phyloP scores from a whole-genome alignment of 1,140 invertebrate species.

The Zaprionus africanus region DNA sequence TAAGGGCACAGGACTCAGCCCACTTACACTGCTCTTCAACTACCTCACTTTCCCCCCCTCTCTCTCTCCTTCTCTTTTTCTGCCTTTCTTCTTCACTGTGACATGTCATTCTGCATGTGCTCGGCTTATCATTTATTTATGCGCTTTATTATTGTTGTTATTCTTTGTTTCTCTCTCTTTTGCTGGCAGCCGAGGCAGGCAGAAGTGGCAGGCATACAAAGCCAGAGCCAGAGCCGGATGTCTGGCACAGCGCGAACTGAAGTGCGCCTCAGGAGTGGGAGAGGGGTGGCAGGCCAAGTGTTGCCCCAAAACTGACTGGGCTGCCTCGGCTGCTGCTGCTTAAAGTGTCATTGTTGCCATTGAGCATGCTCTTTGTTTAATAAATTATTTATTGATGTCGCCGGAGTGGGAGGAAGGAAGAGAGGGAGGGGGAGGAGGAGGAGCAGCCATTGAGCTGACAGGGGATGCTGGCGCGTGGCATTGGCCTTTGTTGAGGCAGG shows the following conservation, averaged over 20 bases:
- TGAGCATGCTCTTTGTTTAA: conserved; percentile 76
- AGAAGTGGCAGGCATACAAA: conserved; percentile 19
- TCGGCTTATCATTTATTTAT: conserved; percentile 77
- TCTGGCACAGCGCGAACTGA: conserved; percentile 44
- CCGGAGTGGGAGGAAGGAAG: background rate
- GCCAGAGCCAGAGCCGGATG: conserved; percentile 37
- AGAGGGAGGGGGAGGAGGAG: background rate
- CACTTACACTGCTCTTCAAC: background rate
- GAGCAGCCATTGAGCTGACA: background rate
- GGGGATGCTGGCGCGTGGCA: conserved; percentile 49
- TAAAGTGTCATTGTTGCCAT: conserved; percentile 77
- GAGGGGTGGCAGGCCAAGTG: conserved; percentile 1
- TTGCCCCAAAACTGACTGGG: conserved; percentile 6
- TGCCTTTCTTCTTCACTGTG: background rate
- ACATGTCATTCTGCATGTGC: conserved; percentile 55
- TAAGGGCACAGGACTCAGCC: conserved; percentile 10
- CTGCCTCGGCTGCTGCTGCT: conserved; percentile 40
- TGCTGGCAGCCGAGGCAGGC: conserved; percentile 1
- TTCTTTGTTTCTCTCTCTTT: conserved; percentile 15
- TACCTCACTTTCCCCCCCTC: too few species aligned
- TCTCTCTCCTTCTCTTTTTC: too few species aligned
- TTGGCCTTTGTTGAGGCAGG: conserved; percentile 39
- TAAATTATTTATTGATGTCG: conserved; percentile 68
- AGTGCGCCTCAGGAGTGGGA: conserved; percentile 38
- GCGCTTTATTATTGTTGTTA: conserved; percentile 71